Evolutionary conservation across 2,113 vertebrate species (phyloP).

Genomic region (Calyptommatus sinebrachiatus): DNA sequence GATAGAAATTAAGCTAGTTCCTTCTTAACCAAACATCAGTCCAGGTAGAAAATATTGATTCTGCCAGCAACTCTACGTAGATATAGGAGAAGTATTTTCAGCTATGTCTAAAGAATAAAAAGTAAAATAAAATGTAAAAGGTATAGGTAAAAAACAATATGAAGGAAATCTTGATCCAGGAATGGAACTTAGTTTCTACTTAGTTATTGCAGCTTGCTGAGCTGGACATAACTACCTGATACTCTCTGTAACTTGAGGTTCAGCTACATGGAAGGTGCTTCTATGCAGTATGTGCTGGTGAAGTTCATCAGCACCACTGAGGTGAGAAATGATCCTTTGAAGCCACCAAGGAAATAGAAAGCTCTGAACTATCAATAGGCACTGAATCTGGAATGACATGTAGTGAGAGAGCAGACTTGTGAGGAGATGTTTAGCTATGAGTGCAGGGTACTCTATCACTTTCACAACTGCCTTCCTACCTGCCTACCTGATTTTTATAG

Average conservation of each 20-base stretch:
- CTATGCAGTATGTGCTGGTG: no score
- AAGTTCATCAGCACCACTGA: no score
- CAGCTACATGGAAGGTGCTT: no score
- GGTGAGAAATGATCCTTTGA: no score
- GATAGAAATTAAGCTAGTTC: neutral
- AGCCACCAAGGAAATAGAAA: no score
- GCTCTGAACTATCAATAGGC: no score
- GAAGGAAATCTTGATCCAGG: neutral
- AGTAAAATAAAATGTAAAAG: no score
- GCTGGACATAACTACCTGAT: neutral
- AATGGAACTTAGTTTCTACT: neutral
- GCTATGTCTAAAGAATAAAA: neutral
- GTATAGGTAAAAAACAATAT: neutral
- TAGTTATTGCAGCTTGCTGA: neutral
- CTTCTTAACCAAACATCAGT: neutral
- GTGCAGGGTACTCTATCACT: no score
- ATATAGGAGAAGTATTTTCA: neutral
- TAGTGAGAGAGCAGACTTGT: neutral
- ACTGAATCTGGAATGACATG: no score
- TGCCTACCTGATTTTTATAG: neutral
- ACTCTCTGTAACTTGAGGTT: neutral
- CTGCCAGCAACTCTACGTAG: neutral
- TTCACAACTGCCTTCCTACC: neutral
- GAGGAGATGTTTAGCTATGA: neutral
- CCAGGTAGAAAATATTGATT: neutral